A percentile compares a stretch with the other conserved stretches of the same genome.
These are phyloP conservation scores for Latrodectus geometricus DNA, from an alignment of 1,140 invertebrate species.

Conservation along the genomic window DNA sequence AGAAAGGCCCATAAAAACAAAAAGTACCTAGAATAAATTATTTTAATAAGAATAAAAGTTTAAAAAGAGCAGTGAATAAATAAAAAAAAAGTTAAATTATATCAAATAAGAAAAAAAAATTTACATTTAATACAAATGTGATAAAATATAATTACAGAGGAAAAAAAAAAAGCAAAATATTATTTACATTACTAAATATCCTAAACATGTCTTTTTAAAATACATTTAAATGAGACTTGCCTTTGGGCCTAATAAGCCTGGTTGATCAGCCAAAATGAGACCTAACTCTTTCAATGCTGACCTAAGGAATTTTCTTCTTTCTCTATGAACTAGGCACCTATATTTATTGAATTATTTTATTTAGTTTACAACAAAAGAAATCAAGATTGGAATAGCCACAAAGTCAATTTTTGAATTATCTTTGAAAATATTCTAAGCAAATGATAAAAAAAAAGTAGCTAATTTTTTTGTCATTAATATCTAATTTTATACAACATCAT, in stretches of 20 bases:
- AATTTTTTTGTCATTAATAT: no score
- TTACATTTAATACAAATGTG: neutral
- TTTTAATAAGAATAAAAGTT: no score
- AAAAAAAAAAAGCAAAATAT: neutral
- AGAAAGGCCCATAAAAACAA: conserved; percentile 95
- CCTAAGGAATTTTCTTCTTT: conserved; percentile 94
- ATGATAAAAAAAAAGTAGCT: no score
- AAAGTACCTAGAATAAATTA: conserved; percentile 76
- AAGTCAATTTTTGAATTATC: no score
- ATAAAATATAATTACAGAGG: neutral
- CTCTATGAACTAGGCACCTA: conserved; percentile 86
- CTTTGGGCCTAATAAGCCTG: conserved; percentile 95
- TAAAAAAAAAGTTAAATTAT: no score
- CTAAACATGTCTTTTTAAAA: neutral
- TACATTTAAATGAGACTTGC: conserved; percentile 64
- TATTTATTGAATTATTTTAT: no score
- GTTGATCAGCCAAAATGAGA: conserved; percentile 96
- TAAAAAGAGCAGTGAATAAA: no score
- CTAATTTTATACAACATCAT: no score
- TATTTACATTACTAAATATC: neutral
- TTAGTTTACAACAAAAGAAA: no score
- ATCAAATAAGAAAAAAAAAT: neutral
- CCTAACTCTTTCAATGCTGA: conserved; percentile 95
- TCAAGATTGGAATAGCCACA: no score
- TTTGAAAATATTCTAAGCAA: no score